These are phyloP conservation scores for Rhabdomys dilectus DNA, from an alignment of 2,113 vertebrate genomes.

Conservation along the genomic window DNA sequence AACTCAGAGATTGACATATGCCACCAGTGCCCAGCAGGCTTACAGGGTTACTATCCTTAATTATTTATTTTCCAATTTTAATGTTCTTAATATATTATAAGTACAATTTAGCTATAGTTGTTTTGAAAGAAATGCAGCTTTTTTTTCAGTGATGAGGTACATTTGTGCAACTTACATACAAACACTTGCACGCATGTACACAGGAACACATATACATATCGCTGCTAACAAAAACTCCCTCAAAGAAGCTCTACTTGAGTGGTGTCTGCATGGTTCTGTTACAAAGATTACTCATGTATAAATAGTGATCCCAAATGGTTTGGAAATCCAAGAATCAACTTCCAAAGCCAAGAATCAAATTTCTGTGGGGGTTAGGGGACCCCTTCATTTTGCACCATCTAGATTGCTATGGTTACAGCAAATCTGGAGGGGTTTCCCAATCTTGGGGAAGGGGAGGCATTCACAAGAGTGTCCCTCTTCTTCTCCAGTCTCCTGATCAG, in stretches of 20 bases:
- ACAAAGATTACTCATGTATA: not conserved
- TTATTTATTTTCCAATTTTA: not conserved
- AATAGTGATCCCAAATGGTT: not conserved
- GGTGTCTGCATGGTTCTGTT: too few species aligned
- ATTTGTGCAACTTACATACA: not conserved
- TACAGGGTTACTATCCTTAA: not conserved
- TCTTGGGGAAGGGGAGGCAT: accelerated
- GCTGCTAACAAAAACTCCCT: not conserved
- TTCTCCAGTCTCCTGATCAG: not conserved
- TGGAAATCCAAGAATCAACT: not conserved
- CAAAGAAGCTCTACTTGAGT: accelerated
- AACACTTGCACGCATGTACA: not conserved
- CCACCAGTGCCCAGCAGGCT: not conserved
- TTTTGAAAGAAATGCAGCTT: not conserved
- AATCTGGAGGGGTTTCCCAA: not conserved
- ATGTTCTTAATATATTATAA: not conserved
- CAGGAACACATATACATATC: not conserved
- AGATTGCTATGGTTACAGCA: accelerated
- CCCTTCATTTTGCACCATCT: not conserved
- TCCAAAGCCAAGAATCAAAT: not conserved
- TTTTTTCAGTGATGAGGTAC: not conserved
- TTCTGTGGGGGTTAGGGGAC: not conserved
- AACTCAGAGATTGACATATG: not conserved
- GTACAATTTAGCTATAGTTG: not conserved
- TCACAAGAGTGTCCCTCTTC: not conserved